Base-by-base conservation (phyloP, 2,797 vertebrate species). In the Octomys mimax region DNA sequence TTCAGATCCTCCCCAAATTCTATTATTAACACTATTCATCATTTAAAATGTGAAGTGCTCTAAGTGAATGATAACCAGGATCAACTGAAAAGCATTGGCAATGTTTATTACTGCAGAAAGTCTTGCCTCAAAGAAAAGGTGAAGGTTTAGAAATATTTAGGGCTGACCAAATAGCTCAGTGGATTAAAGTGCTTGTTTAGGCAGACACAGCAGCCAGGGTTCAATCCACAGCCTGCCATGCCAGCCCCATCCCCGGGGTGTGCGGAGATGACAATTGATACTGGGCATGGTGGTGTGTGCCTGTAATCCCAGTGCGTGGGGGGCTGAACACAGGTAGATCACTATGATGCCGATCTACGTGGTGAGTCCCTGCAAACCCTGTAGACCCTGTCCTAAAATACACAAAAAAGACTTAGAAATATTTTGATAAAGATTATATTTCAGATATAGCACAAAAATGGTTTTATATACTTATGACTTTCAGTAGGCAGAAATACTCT, bases 51-150 rank as follows among this genome's bases (percentile, higher is more conserved):
- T 71, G 46, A 86, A 94, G 73, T 70, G 36, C 22, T 82, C 21
- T 87, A 83, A 59, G 49, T 82, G 1, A 46, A 93, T 59, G 64
- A 57, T 93, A 42, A 49, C 75, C 19, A 68, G 78, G 49, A 80
- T 88, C 77, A 91, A 91, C 42, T 78, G 54, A 92, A 95, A 95
- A 97, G 6, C 66, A 62, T 28, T 84, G 68, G 22, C 46, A 73
- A 84, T 93, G 77, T 24, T 80, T 5, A 39, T 62, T 33, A 77
- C 88, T 86, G 79, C 7, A 92, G 61, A 94, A 28, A 82, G 11
- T 81, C 42, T 49, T 81, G 6, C 91, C 21, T 84, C 78, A 96
- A 92, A 77, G 68, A 94, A 85, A 92, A 59, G 31, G 86, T 91
- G 81, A 92, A 59, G 31, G 86, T 91, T 70, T 59, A 59, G 57